Evolutionary conservation across 92 coral and sea anemone species (phyloP).

Genomic region (Porites divaricata): DNA sequence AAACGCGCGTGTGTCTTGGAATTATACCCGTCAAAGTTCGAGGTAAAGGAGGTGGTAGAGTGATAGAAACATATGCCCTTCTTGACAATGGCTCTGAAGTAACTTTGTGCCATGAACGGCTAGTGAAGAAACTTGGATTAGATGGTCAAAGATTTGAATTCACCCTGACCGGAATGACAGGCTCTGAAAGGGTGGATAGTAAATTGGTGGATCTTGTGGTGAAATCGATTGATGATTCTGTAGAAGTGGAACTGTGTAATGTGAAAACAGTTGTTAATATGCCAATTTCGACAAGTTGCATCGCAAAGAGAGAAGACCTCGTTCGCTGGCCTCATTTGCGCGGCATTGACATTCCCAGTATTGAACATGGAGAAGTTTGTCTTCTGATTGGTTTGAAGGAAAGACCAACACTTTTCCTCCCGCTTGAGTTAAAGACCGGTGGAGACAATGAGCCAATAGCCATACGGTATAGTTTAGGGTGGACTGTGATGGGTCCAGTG

Average conservation of each 20-base stretch:
- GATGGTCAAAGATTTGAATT: constrained; percentile 53
- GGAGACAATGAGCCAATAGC: too few species aligned
- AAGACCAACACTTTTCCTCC: not conserved
- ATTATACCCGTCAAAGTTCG: too few species aligned
- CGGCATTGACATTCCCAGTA: constrained; percentile 37
- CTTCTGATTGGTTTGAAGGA: not conserved
- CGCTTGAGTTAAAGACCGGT: too few species aligned
- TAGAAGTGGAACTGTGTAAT: constrained; percentile 48
- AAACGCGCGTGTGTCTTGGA: too few species aligned
- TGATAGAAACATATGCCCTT: too few species aligned
- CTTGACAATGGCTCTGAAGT: too few species aligned
- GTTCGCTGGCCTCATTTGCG: not conserved
- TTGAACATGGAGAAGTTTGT: not conserved
- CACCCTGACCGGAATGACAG: constrained; percentile 58
- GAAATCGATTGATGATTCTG: constrained; percentile 58
- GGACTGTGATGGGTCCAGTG: too few species aligned
- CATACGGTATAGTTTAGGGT: too few species aligned
- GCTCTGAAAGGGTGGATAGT: constrained; percentile 25
- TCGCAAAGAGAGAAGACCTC: constrained; percentile 48
- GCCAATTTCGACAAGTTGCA: constrained; percentile 62
- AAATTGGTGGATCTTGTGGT: constrained; percentile 54
- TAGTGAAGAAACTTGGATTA: constrained; percentile 42
- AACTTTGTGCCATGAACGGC: constrained; percentile 53
- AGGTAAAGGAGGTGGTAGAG: too few species aligned
- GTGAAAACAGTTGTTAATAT: constrained; percentile 68